These are phyloP conservation scores for Acronicta aceris DNA, from an alignment of 2,888 invertebrate genomes.

Conservation along the genomic window DNA sequence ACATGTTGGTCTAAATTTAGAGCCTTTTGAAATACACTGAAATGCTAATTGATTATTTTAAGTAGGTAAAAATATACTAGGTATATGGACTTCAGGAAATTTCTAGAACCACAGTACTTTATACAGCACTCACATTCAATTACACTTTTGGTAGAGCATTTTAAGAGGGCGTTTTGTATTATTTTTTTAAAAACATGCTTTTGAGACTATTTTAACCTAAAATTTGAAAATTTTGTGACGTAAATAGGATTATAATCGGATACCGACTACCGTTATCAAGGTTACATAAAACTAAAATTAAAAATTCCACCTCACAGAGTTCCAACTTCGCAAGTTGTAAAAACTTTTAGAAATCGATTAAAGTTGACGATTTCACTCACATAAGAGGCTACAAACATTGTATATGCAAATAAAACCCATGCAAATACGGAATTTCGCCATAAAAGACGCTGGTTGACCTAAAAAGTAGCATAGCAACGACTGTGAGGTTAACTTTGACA, in stretches of 20 bases:
- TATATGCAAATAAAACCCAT: conserved; percentile 70
- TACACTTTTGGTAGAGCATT: no score
- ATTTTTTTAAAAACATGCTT: background rate
- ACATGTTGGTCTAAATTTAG: conserved; percentile 40
- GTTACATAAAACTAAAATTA: conserved; percentile 13
- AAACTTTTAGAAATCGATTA: conserved; percentile 25
- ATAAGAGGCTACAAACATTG: conserved; percentile 32
- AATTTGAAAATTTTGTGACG: background rate
- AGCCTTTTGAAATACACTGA: background rate
- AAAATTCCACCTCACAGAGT: conserved; percentile 3
- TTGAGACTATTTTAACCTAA: background rate
- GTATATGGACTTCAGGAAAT: conserved; percentile 10
- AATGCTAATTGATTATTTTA: background rate
- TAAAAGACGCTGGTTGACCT: conserved; percentile 82
- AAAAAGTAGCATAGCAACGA: conserved; percentile 68
- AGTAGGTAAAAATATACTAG: background rate
- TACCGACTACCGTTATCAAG: conserved; percentile 9
- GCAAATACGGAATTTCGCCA: conserved; percentile 68
- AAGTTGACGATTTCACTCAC: conserved; percentile 47
- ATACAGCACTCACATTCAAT: background rate
- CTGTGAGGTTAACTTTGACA: conserved; percentile 68
- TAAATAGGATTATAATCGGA: conserved; percentile 1
- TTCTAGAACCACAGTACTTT: conserved; percentile 19
- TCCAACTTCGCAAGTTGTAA: conserved; percentile 39
- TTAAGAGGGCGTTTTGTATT: background rate